Base-by-base conservation (phyloP, 2,888 invertebrate species). In the Agriotes lineatus region DNA sequence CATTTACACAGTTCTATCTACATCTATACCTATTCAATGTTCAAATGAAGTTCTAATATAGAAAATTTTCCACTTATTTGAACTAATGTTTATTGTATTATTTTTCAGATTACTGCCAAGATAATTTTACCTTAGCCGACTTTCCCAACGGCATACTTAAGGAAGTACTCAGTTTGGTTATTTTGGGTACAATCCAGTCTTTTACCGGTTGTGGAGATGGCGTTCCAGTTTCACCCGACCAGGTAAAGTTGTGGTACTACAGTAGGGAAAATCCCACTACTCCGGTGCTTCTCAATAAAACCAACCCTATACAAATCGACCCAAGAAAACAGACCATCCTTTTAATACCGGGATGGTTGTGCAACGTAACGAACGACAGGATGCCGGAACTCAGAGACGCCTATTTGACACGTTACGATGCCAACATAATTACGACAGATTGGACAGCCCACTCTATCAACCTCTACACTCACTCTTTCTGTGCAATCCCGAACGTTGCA, bases 81-180 rank as follows among this genome's bases (percentile, higher is more conserved):
- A n/a, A n/a, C n/a, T n/a, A n/a, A n/a, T n/a, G n/a, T n/a, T 25
- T 25, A 7, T 25, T 25, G 25, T 25, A 5, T 25, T 7, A 20
- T 19, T 20, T 60, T 61, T 16, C 37, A 62, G 62, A 62, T 42
- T 42, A 22, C 25, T 62, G 62, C n/a, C n/a, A 35, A 33, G 54
- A 62, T 6, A 25, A 25, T 5, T 62, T 62, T 9, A 20, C 37
- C 0, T 7, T 62, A 5, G 1, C 30, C 1, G 62, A 62, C 5
- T 1, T 62, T n/a, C 62, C 62, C 1, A 12, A 22, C 1, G 62
- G 62, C 25, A 42, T 62, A 22, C 2, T 20, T 10, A 3, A 3
- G 7, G 52, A 62, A 52, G 4, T 42, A 5, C 16, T 18, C 9
- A 62, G 16, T 39, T 9, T 62, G 16, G 0, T 62, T 5, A 39